Evolutionary conservation across 2,797 vertebrate species (phyloP), one percentile per base, ranked within the genome.

Genomic region (Podarcis lilfordi): DNA sequence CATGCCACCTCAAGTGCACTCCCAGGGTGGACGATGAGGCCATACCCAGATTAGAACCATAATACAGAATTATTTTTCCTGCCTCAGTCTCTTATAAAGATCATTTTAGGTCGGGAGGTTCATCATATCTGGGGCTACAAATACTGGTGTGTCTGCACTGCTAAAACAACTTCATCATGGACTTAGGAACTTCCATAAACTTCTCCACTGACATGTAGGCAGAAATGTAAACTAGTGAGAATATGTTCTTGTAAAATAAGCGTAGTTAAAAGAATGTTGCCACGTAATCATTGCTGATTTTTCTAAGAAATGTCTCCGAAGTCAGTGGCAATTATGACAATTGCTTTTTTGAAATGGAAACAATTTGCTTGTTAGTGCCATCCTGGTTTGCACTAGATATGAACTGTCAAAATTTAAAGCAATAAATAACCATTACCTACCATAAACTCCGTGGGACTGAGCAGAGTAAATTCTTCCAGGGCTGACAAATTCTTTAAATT

Each of bases 341-440:
- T 92, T 91, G 43, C 90, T 95, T 95, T 92, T 93, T 71, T 69
- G 88, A 94, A 95, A 94, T 90, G 68, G 86, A 95, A 95, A 92
- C 86, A 86, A 92, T 93, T 91, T 95, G 77, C 91, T 94, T 95
- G 89, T 94, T 95, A 95, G 81, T 89, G 80, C 80, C 88, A 90
- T 86, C 90, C 92, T 32, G 69, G 83, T 85, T 95, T 94, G 79
- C 85, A 71, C 27, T 92, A 84, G 88, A 93, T 93, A 91, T 90
- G 75, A 90, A 91, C 55, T 88, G 91, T 88, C 93, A 86, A 84
- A 75, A 93, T 94, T 93, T 87, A 86, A 92, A 94, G 89, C n/a
- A 78, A 77, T 82, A 90, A 92, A 90, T 72, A 81, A 75, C 78
- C 23, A 32, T 69, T 78, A 55, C 43, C 85, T 92, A 50, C 29